Conservation (phyloP, 2,113 vertebrate species). For the Perognathus longimembris region DNA sequence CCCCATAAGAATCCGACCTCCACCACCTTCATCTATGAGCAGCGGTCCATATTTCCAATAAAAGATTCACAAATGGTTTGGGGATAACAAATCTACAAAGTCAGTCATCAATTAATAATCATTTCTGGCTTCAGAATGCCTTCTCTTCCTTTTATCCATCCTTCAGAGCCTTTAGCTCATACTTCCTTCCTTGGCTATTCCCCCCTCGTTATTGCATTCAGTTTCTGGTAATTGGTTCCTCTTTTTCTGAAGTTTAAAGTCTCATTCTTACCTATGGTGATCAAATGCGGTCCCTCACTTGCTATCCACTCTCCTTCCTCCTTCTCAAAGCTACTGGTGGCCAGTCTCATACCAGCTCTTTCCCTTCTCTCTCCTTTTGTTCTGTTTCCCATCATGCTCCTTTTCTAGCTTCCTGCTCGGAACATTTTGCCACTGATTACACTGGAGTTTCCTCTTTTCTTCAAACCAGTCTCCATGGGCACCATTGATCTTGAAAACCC, state of each 20-base stretch:
- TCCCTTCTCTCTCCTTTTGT: background rate
- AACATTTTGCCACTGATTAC: background rate
- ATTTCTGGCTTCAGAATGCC: background rate
- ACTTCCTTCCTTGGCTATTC: background rate
- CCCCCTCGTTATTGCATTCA: background rate
- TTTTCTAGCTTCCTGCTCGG: background rate
- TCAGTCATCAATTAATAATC: background rate
- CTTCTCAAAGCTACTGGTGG: background rate
- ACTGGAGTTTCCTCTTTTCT: background rate
- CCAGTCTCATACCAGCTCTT: background rate
- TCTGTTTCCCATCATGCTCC: background rate
- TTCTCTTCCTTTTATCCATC: background rate
- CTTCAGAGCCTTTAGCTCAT: background rate
- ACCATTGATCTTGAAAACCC: background rate
- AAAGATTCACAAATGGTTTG: background rate
- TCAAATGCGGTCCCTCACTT: background rate
- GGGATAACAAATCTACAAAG: background rate
- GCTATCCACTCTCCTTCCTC: background rate
- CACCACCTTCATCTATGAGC: accelerated
- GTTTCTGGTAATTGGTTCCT: background rate
- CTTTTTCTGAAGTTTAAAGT: constrained; percentile 35
- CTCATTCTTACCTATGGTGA: background rate
- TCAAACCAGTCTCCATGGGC: background rate
- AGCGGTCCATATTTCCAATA: background rate
- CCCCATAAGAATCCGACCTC: background rate